Evolutionary conservation across 2,797 vertebrate genomes (phyloP), one percentile per base, ranked within the genome.

Genomic region (Sebastes minor): DNA sequence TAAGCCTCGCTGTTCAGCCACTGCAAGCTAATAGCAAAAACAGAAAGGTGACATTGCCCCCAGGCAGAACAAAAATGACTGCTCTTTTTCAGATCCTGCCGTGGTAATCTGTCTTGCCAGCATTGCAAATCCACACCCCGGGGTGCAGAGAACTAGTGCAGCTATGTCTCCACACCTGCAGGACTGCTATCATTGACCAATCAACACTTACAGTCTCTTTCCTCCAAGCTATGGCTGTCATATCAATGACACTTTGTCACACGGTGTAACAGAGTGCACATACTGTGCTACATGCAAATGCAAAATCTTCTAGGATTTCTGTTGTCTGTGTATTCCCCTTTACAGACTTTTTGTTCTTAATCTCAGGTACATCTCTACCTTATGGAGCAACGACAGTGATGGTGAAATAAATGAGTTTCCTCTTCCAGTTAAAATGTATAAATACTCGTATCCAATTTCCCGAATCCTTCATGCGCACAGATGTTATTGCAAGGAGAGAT

Each of bases 31-130:
- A 89, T 71, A 84, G 84, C 75, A 52, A 82, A 84, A 84, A 66
- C 71, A 78, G 46, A 78, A 78, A 80, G 83, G 80, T 86, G 80
- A 81, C 80, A 85, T 67, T 49, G 53, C 82, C 83, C 49, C 23
- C 13, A 76, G 88, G 85, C 49, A 72, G 49, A 66, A 69, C 0
- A 67, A 78, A 74, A 67, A 82, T 16, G 57, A 78, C 66, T 59
- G 52, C 46, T 76, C 8, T 79, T 81, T 83, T 82, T 79, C 65
- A 63, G 65, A 85, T 59, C 71, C 68, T n/a, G 63, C 46, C 4
- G 13, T 72, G 68, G 49, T 86, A 89, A 91, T 86, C 86, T 78
- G 76, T 88, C 79, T 76, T 85, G 33, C 72, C 75, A 82, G 90
- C 72, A 75, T 68, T 70, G 78, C 53, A 83, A 79, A 90, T 79